These are phyloP conservation scores for Elgaria multicarinata DNA, from an alignment of 2,113 vertebrate genomes.

Conservation along the genomic window DNA sequence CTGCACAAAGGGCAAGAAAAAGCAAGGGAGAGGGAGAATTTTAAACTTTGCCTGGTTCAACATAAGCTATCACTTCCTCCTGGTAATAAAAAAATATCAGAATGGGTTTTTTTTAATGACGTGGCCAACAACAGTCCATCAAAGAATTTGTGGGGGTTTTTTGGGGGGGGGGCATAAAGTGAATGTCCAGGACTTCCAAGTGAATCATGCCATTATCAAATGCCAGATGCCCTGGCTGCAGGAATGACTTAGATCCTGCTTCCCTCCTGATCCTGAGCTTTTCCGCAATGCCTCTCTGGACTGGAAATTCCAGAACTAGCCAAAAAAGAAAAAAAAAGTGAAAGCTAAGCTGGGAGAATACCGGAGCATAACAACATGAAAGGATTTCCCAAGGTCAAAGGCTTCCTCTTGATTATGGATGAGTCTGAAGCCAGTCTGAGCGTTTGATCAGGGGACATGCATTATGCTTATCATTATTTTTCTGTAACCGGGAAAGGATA, in stretches of 20 bases:
- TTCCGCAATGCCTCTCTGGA: background rate
- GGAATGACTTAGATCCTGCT: background rate
- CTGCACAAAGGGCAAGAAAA: background rate
- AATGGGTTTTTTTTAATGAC: background rate
- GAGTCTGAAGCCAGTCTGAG: background rate
- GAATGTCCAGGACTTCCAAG: background rate
- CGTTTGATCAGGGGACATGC: background rate
- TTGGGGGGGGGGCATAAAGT: background rate
- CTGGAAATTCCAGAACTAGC: background rate
- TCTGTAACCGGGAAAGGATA: background rate
- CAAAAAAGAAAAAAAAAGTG: background rate
- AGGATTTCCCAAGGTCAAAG: background rate
- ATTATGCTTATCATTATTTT: background rate
- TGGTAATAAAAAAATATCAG: background rate
- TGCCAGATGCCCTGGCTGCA: slow-evolving; percentile 17
- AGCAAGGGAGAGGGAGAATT: background rate
- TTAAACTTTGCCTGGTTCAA: background rate
- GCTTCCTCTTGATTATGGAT: background rate
- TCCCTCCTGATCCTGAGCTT: background rate
- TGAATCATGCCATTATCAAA: slow-evolving; percentile 17
- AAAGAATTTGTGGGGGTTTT: background rate
- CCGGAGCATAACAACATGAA: background rate
- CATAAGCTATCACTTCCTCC: background rate
- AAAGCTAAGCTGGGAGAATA: background rate
- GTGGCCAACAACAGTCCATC: background rate